Base-by-base conservation (phyloP, 2,113 vertebrate genomes). In the Chrysochloris asiatica region DNA sequence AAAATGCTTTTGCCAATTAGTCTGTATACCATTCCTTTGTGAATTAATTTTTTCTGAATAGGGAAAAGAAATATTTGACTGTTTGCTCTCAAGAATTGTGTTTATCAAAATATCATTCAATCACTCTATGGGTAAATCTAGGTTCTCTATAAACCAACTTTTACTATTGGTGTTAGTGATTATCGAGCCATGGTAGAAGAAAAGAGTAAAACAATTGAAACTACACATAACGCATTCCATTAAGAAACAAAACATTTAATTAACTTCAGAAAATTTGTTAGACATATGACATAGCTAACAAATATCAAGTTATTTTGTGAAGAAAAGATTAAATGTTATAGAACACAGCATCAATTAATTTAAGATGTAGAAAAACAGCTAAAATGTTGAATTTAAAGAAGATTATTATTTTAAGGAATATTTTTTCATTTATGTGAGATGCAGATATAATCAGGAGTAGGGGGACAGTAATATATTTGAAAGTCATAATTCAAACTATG, bases 31-130 rank as follows among this genome's bases (percentile, higher is more conserved):
- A 78, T 6, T 52, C 2, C 90, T 91, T 19, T 50, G 13, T 71
- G 85, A 86, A 83, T 88, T 90, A 86, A 92, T 67, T 50, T 21
- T 90, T 89, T 85, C 50, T 87, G 50, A 91, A 85, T 75, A 43
- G 0, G 17, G 24, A 47, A 77, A 77, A 79, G 33, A 88, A 83
- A 22, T 91, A 81, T 6, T 56, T 95, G 59, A 16, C 10, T 83
- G 52, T 45, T 88, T 54, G 6, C 28, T 90, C 67, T 86, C 83
- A 41, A 89, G 36, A 92, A 93, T 24, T 88, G 0, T 50, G 41
- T 72, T 86, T 82, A 83, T 71, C 47, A 75, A 89, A 93, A 84
- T 13, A 21, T 4, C 36, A 85, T 85, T 90, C 56, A 89, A 43
- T 85, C 36, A 76, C 38, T 43, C 47, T 52, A 81, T 61, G 86